Conservation (phyloP, 2,113 vertebrate species). For the Leptosomus discolor region DNA sequence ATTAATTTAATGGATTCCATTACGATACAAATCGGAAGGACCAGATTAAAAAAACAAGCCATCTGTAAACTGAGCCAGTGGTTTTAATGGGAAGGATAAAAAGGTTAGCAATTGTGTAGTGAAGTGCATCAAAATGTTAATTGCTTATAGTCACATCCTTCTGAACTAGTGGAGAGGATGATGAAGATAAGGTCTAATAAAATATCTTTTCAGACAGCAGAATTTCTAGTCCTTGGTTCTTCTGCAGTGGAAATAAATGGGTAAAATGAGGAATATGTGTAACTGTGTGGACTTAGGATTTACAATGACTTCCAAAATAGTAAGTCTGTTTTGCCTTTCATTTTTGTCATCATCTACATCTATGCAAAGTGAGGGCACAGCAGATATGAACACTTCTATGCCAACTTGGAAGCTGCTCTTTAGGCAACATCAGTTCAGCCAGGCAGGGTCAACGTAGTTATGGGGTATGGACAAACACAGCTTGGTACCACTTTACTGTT, state of each 20-base stretch:
- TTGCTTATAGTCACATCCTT: not conserved
- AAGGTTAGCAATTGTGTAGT: not conserved
- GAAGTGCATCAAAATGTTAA: constrained; percentile 10
- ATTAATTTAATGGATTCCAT: not conserved
- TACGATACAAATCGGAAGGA: not conserved
- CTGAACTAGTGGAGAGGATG: not conserved
- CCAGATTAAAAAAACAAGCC: not conserved
- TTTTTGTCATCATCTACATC: not conserved
- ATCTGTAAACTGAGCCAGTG: not conserved
- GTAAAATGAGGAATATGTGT: not conserved
- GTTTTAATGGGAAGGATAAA: constrained; percentile 1
- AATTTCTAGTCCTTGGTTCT: not conserved
- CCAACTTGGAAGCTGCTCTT: not conserved
- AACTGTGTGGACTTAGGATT: not conserved
- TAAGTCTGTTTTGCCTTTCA: rapidly evolving
- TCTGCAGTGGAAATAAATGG: not conserved
- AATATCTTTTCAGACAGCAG: not conserved
- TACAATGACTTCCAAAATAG: not conserved
- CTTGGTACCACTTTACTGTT: not conserved
- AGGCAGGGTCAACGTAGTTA: not conserved
- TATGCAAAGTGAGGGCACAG: not conserved
- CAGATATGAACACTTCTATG: not conserved
- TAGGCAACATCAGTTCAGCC: not conserved
- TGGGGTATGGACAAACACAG: rapidly evolving
- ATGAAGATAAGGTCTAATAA: not conserved